These are phyloP conservation scores for Gopherus flavomarginatus DNA, from an alignment of 2,113 vertebrate genomes.

Conservation along the genomic window DNA sequence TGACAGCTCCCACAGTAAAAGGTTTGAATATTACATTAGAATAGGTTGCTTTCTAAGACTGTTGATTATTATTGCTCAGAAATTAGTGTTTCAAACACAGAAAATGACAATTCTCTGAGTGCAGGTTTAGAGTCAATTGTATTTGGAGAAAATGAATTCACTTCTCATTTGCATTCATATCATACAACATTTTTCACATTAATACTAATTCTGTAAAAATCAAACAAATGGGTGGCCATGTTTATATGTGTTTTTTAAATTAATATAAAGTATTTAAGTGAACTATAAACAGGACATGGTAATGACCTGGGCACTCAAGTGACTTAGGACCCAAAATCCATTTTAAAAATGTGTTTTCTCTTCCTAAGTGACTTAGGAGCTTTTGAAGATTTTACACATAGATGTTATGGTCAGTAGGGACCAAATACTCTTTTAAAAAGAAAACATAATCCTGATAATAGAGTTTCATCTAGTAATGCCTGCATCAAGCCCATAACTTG, in stretches of 20 bases:
- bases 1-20: not conserved
- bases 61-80: not conserved
- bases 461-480: not conserved
- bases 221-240: not conserved
- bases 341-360: not conserved
- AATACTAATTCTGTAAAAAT: not conserved
- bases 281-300: not conserved
- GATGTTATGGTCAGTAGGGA: not conserved
- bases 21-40: not conserved
- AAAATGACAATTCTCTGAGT: not conserved
- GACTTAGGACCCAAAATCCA: not conserved
- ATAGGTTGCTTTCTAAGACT: not conserved
- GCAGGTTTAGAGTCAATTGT: not conserved
- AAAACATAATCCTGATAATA: not conserved
- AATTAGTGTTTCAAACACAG: not conserved
- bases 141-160: not conserved
- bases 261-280: not conserved
- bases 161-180: not conserved
- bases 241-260: not conserved
- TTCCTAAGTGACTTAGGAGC: not conserved
- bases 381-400: not conserved
- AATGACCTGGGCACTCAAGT: not conserved
- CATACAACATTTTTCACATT: not conserved
- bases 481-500: not conserved
- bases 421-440: not conserved